Evolutionary conservation across 2,113 vertebrate genomes (phyloP).

Genomic region (Amphilophus citrinellus): DNA sequence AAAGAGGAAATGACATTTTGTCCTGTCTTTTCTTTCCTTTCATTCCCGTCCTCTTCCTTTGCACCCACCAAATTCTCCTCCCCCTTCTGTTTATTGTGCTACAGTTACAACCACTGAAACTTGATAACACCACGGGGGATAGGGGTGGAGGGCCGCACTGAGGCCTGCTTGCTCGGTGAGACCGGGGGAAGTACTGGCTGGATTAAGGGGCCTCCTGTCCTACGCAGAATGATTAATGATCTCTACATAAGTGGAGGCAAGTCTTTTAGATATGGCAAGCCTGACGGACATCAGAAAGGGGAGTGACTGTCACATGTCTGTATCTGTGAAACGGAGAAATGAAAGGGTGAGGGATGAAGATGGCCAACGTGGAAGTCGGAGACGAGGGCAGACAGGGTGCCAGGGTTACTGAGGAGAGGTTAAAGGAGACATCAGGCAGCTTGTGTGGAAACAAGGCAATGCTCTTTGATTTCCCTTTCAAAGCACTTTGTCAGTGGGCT

Average conservation of each 20-base stretch:
- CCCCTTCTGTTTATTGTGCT: constrained; percentile 80
- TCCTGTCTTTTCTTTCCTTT: constrained; percentile 52
- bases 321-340: constrained; percentile 58
- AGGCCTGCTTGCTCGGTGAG: constrained; percentile 70
- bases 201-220: constrained; percentile 87
- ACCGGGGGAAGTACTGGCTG: constrained; percentile 74
- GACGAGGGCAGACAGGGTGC: constrained; percentile 54
- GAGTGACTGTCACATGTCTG: constrained; percentile 64
- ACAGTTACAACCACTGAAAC: constrained; percentile 83
- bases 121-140: constrained; percentile 85
- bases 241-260: constrained; percentile 75
- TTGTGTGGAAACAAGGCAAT: constrained; percentile 50
- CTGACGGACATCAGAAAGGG: constrained; percentile 78
- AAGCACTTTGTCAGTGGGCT: constrained; percentile 44
- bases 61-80: constrained; percentile 47
- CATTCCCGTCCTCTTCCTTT: constrained; percentile 44
- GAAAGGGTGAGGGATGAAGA: constrained; percentile 55
- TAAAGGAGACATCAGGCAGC: constrained; percentile 57
- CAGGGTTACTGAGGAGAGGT: constrained; percentile 57
- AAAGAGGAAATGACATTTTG: constrained; percentile 55
- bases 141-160: constrained; percentile 60
- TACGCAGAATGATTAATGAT: constrained; percentile 89
- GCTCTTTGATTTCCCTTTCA: constrained; percentile 66
- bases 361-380: constrained; percentile 56
- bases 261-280: constrained; percentile 75